A percentile compares a stretch with the other conserved stretches of the same genome.
phyloP scores from a whole-genome alignment of 2,797 vertebrate species.

The Dermochelys coriacea region DNA sequence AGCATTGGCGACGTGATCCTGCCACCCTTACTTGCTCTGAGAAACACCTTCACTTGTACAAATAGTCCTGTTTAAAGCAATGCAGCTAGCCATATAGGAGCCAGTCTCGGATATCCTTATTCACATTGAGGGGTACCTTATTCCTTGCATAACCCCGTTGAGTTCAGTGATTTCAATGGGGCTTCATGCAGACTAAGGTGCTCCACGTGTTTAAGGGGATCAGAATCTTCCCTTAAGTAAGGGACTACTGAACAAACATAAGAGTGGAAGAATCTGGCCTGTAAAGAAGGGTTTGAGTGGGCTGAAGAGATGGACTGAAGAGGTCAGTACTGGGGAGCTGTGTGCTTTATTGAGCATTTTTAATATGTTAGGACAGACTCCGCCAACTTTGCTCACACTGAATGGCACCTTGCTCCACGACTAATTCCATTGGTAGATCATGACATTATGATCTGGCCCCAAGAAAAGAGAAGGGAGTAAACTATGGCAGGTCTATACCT shows the following conservation, averaged over 20 bases:
- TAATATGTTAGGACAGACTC: conserved; percentile 60
- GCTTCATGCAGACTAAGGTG: background rate
- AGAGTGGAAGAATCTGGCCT: background rate
- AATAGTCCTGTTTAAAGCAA: background rate
- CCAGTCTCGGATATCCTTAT: background rate
- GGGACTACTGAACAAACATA: background rate
- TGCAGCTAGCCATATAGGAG: background rate
- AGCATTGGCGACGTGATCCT: background rate
- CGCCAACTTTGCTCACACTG: conserved; percentile 64
- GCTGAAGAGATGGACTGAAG: background rate
- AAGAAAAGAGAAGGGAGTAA: conserved; percentile 59
- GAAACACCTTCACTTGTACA: rapidly evolving
- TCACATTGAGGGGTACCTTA: background rate
- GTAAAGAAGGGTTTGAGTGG: background rate
- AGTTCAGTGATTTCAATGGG: background rate
- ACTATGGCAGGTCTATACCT: conserved; percentile 44
- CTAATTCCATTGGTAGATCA: conserved; percentile 61
- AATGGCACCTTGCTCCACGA: conserved; percentile 60
- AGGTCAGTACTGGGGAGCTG: background rate
- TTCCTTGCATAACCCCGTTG: background rate
- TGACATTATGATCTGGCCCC: background rate
- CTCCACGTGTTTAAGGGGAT: background rate
- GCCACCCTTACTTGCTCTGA: background rate
- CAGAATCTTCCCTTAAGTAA: background rate
- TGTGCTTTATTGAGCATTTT: conserved; percentile 46